phyloP scores from a whole-genome alignment of 2,888 invertebrate genomes.

The Oegoconia quadripuncta region DNA sequence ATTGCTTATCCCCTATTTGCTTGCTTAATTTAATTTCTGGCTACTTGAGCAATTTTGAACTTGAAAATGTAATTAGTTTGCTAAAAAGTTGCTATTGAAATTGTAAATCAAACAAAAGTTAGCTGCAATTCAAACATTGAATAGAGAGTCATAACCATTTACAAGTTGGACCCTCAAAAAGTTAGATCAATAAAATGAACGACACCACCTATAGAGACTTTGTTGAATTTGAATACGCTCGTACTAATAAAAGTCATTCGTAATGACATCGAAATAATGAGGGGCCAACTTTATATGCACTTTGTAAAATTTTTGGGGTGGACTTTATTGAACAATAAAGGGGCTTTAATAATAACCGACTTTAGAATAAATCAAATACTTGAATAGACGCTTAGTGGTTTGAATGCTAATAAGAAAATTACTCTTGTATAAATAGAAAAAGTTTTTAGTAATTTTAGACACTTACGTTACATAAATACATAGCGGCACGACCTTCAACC shows the following conservation, averaged over 20 bases:
- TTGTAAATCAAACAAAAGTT: constrained; percentile 1
- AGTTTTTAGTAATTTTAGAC: not conserved
- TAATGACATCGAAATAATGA: constrained; percentile 27
- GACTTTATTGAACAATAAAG: constrained; percentile 17
- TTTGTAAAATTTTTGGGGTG: constrained; percentile 16
- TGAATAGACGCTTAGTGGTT: not conserved
- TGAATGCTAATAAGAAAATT: not conserved
- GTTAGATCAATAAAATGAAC: constrained; percentile 16
- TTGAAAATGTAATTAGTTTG: not conserved
- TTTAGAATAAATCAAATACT: constrained; percentile 20
- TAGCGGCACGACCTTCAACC: not conserved
- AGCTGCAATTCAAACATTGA: not conserved
- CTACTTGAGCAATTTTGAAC: no score
- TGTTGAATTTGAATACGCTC: constrained; percentile 19
- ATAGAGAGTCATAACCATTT: constrained; percentile 6
- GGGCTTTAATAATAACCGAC: constrained; percentile 19
- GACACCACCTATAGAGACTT: constrained; percentile 20
- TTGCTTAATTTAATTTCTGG: no score
- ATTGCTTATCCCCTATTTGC: no score
- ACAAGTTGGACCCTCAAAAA: constrained; percentile 9
- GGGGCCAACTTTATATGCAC: constrained; percentile 24
- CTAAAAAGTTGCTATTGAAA: not conserved
- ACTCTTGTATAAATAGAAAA: not conserved
- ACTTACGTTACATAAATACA: no score
- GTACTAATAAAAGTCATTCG: constrained; percentile 27